A percentile compares a stretch with the other conserved stretches of the same genome.
Conservation (phyloP, 2,113 vertebrate genomes). For the Vulpes lagopus region DNA sequence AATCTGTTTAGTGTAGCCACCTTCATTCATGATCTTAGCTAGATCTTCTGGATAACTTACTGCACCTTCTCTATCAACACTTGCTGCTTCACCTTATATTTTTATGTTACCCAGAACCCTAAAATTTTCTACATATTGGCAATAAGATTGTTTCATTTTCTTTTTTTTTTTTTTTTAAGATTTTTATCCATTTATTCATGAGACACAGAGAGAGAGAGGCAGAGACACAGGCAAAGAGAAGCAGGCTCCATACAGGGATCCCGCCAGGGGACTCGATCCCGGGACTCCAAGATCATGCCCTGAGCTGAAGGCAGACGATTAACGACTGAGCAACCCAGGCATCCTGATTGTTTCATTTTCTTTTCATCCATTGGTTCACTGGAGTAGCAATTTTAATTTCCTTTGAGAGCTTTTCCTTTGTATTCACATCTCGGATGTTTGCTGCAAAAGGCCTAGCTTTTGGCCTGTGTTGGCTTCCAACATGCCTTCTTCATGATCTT, state of each 20-base stretch:
- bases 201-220: no score
- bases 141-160: neutral
- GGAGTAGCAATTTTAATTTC: neutral
- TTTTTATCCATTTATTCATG: no score
- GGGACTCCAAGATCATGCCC: no score
- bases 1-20: neutral
- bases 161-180: neutral
- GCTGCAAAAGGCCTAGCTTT: neutral
- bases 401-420: neutral
- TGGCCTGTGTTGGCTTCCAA: neutral
- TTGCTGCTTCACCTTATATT: neutral
- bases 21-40: neutral
- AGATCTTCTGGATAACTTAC: neutral
- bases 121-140: neutral
- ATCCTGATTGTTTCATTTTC: neutral
- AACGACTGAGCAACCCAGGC: no score
- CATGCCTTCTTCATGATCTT: neutral
- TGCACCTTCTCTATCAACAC: neutral
- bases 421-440: neutral
- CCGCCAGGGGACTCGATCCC: rapidly evolving
- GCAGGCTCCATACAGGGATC: no score
- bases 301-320: no score
- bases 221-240: no score
- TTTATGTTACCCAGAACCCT: neutral
- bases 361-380: neutral